These are phyloP conservation scores for Plumapathes pennacea DNA, from an alignment of 92 coral and sea anemone species.

Conservation along the genomic window DNA sequence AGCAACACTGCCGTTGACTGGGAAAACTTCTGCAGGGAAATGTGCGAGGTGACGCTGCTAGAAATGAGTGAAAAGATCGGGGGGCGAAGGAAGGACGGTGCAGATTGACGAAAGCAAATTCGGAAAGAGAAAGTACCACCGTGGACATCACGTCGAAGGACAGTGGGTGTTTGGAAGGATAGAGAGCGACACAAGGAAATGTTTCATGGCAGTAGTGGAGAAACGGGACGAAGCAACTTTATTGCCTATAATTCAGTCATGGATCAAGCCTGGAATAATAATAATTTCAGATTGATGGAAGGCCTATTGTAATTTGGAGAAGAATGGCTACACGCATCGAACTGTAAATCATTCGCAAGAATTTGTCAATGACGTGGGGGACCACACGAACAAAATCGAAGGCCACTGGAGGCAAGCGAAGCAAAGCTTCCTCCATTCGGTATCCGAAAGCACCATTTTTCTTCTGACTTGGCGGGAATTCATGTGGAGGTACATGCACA, in stretches of 20 bases:
- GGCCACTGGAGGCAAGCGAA: slow-evolving; percentile 66
- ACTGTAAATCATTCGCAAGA: slow-evolving; percentile 56
- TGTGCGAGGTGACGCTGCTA: slow-evolving; percentile 38
- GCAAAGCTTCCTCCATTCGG: no score
- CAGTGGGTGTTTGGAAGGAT: slow-evolving; percentile 48
- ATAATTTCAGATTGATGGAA: slow-evolving; percentile 67
- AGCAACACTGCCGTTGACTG: slow-evolving; percentile 51
- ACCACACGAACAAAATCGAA: slow-evolving; percentile 55
- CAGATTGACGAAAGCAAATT: slow-evolving; percentile 42
- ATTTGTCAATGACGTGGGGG: slow-evolving; percentile 54
- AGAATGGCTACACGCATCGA: slow-evolving; percentile 42
- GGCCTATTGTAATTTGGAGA: slow-evolving; percentile 37
- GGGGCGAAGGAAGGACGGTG: slow-evolving; percentile 35
- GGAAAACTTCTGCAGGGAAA: slow-evolving; percentile 61
- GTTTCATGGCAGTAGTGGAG: slow-evolving; percentile 31
- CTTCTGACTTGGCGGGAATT: no score
- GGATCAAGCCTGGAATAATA: slow-evolving; percentile 45
- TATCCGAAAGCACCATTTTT: no score
- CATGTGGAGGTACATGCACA: no score
- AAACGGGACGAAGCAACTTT: slow-evolving; percentile 33
- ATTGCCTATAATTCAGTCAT: slow-evolving; percentile 28
- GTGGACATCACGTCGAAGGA: slow-evolving; percentile 35
- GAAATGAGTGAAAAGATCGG: slow-evolving; percentile 21
- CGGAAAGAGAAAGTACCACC: slow-evolving; percentile 35
- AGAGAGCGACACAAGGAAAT: slow-evolving; percentile 32